phyloP scores from a whole-genome alignment of 2,888 invertebrate genomes.

The Synergus gifuensis region DNA sequence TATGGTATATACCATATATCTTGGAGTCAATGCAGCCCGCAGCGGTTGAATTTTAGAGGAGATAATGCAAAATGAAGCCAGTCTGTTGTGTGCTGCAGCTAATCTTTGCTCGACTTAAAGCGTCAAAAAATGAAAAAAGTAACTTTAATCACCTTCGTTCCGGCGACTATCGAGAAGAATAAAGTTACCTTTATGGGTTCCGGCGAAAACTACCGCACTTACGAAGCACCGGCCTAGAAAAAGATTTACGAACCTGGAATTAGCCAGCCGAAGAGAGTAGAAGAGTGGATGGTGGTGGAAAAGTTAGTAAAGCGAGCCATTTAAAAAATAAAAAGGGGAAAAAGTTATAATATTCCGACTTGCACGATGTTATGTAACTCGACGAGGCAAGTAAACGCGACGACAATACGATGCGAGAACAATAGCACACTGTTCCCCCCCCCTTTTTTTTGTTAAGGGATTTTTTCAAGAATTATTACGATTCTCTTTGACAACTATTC shows the following conservation, averaged over 20 bases:
- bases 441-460: background rate
- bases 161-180: slow-evolving; percentile 24
- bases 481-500: background rate
- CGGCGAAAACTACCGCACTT: slow-evolving; percentile 8
- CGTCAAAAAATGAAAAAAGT: background rate
- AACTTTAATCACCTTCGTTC: slow-evolving; percentile 20
- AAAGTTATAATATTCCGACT: background rate
- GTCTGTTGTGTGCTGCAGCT: background rate
- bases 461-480: background rate
- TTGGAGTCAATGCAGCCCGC: background rate
- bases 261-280: slow-evolving; percentile 12
- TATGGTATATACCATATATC: too few species aligned
- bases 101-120: slow-evolving; percentile 23
- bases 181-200: slow-evolving; percentile 28
- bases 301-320: background rate
- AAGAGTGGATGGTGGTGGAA: background rate
- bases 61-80: slow-evolving; percentile 4
- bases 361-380: background rate
- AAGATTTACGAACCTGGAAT: slow-evolving; percentile 27
- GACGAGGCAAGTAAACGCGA: background rate
- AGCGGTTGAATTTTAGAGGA: background rate
- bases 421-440: background rate
- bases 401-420: background rate
- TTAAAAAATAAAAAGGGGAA: background rate
- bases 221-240: background rate